Base-by-base conservation (phyloP, 2,888 invertebrate species). In the Blomia tropicalis region DNA sequence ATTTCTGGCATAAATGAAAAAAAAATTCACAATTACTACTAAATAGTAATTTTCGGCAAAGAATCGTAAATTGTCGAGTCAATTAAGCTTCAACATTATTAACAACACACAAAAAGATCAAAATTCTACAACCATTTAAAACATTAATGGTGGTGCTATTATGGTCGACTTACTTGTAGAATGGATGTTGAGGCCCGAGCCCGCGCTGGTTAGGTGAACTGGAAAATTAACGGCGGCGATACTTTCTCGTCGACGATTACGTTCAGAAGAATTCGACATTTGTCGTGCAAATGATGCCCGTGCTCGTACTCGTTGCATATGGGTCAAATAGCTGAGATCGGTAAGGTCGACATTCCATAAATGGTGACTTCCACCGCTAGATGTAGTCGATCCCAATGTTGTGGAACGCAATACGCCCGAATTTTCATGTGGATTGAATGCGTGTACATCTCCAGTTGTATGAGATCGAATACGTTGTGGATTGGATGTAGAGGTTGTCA, bases 301-400 rank as follows among this genome's bases (percentile, higher is more conserved):
- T 44, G 62, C 56, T 32, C 62, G 62, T 36, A 56, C 56, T 17
- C 62, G 62, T 44, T 62, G 62, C 58, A 62, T 58, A 27, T 41
- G 58, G 22, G 56, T 36, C 23, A 59, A n/a, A 43, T 44, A 59
- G 17, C n/a, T 44, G 47, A 61, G 29, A 32, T 61, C 56, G 11
- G 60, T 14, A n/a, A 41, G 41, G 51, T 56, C 56, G 14, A 56
- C 29, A 36, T 56, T 56, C 56, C 56, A 56, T 11, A 56, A 30
- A 36, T 56, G 56, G 2, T 56, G 56, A 36, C 27, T 2, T 30
- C 29, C 25, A 29, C 29, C 2, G 11, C 32, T 23, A 14, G 51
- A 47, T n/a, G 41, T 41, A n/a, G 41, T 41, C 7, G 22, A 25
- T 27, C 23, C 51, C 7, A n/a, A 25, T 7, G 51, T 7, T 11